Percentiles rank a stretch among this genome's conserved stretches.
These are phyloP conservation scores for Troides oblongomaculatus DNA, from an alignment of 2,888 invertebrate genomes.

Conservation along the genomic window DNA sequence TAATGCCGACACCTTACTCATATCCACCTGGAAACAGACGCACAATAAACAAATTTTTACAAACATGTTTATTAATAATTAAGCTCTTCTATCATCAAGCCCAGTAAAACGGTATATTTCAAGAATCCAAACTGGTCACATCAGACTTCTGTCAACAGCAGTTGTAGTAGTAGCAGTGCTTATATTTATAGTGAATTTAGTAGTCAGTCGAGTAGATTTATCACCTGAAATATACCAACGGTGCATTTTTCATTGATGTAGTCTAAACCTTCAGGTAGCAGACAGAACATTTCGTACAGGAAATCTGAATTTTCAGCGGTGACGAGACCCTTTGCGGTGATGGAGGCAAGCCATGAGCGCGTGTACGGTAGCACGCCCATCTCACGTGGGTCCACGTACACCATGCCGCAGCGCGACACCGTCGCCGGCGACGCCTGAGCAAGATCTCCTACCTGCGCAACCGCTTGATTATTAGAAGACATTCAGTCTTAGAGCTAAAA, in stretches of 20 bases:
- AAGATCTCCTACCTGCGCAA: conserved; percentile 83
- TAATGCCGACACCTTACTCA: conserved; percentile 88
- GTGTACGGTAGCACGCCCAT: conserved; percentile 90
- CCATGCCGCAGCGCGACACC: conserved; percentile 92
- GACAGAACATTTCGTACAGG: conserved; percentile 83
- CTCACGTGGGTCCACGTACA: conserved; percentile 92
- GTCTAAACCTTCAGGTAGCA: conserved; percentile 83
- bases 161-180: no score
- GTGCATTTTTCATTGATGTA: conserved; percentile 85
- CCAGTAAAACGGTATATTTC: no score
- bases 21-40: conserved; percentile 82
- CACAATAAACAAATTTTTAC: background rate
- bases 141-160: no score
- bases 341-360: conserved; percentile 85
- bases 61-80: no score
- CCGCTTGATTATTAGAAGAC: no score
- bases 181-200: no score
- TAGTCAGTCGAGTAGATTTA: no score
- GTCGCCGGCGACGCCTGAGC: conserved; percentile 95
- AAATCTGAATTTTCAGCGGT: conserved; percentile 81
- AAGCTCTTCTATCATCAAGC: no score
- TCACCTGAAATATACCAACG: conserved; percentile 86
- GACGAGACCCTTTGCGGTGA: conserved; percentile 72
- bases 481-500: no score
- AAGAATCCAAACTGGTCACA: no score